A percentile compares a stretch with the other conserved stretches of the same genome.
phyloP scores from a whole-genome alignment of 2,113 vertebrate genomes.

The Merops nubicus region DNA sequence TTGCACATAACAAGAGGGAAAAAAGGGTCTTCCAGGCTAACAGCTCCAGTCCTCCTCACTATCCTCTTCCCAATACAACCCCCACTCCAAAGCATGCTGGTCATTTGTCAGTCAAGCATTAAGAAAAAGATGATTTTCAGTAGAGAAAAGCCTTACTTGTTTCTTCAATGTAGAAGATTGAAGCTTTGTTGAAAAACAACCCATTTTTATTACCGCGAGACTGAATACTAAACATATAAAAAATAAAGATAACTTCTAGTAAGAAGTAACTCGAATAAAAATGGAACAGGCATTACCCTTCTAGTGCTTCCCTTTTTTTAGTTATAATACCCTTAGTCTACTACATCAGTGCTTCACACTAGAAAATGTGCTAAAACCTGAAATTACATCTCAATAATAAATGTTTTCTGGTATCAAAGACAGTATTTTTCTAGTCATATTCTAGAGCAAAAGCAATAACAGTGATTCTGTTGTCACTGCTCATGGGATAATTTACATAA shows the following conservation, averaged over 20 bases:
- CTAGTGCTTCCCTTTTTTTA: background rate
- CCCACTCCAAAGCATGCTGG: background rate
- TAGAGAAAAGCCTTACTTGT: background rate
- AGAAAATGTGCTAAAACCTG: background rate
- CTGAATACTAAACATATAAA: background rate
- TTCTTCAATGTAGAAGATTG: background rate
- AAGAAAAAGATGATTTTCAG: background rate
- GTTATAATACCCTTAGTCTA: background rate
- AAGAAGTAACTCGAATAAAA: background rate
- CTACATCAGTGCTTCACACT: background rate
- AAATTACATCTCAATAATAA: background rate
- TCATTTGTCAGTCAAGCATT: background rate
- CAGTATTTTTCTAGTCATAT: background rate
- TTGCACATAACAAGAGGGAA: rapidly evolving
- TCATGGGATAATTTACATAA: background rate
- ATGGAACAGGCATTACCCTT: background rate
- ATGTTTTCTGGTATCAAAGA: background rate
- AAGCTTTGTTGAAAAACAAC: background rate
- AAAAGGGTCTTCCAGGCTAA: background rate
- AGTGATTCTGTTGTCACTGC: background rate
- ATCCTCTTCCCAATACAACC: background rate
- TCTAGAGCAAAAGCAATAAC: background rate
- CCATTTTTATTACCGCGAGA: background rate
- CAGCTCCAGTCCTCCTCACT: background rate
- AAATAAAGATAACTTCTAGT: background rate